These are phyloP conservation scores for Ailurus styani DNA, from an alignment of 2,113 vertebrate genomes.

Conservation along the genomic window DNA sequence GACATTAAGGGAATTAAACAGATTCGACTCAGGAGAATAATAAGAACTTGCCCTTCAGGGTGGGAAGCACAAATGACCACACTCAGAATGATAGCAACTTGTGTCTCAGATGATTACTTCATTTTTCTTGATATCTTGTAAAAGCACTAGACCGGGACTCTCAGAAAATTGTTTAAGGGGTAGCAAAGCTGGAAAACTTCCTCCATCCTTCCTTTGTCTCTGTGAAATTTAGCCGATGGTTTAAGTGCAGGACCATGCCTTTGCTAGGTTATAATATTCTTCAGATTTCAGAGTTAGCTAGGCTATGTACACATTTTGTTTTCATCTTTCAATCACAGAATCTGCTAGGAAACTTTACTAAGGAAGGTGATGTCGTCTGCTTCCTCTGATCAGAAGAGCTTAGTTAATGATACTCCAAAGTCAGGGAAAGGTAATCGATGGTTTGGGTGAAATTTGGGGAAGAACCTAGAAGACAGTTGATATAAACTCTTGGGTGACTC, in stretches of 20 bases:
- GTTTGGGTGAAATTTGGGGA: neutral
- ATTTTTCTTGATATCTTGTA: conserved; percentile 20
- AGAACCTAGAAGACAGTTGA: neutral
- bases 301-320: neutral
- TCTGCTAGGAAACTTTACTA: neutral
- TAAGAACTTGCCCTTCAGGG: neutral
- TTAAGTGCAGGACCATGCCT: neutral
- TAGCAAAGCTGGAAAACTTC: neutral
- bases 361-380: neutral
- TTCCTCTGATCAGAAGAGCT: neutral
- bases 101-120: neutral
- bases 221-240: neutral
- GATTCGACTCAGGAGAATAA: neutral
- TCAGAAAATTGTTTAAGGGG: neutral
- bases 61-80: neutral
- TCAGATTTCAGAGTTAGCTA: neutral
- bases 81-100: neutral
- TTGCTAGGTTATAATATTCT: neutral
- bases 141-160: neutral
- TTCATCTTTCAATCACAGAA: neutral
- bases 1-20: neutral
- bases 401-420: neutral
- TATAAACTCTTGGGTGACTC: neutral
- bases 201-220: neutral
- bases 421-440: neutral